These are phyloP conservation scores for Nemopilema nomurai DNA, from an alignment of 30 jellyfish, hydroid and myxozoan genomes.

Conservation along the genomic window DNA sequence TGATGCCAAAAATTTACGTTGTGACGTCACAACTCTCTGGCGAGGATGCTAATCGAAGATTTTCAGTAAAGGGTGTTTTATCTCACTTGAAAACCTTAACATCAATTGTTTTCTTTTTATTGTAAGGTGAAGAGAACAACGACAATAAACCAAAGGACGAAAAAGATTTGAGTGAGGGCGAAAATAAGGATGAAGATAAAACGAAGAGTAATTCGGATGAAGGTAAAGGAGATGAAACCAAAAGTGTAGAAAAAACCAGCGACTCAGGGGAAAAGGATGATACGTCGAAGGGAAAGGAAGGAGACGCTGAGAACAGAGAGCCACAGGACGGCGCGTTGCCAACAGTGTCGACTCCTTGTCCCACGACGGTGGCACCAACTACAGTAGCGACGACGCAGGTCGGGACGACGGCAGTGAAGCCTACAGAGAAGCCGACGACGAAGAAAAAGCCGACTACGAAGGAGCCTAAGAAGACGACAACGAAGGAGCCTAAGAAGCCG, in stretches of 20 bases:
- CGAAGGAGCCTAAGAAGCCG: not conserved
- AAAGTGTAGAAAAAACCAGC: not conserved
- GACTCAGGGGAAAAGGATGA: slow-evolving; percentile 1
- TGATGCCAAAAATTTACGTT: no score
- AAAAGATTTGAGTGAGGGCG: not conserved
- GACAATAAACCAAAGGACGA: not conserved
- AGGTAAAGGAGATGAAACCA: slow-evolving; percentile 18
- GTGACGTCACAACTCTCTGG: no score
- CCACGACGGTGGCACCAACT: not conserved
- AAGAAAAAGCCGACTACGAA: not conserved
- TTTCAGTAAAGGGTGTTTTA: no score
- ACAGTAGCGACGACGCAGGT: not conserved
- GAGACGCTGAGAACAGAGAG: slow-evolving; percentile 3
- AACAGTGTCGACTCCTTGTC: not conserved
- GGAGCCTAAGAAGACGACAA: not conserved
- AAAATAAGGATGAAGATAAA: not conserved
- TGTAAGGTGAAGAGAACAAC: no score
- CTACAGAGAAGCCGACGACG: slow-evolving; percentile 4
- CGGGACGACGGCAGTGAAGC: slow-evolving; percentile 4
- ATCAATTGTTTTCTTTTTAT: no score
- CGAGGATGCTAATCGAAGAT: no score
- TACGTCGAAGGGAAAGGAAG: not conserved
- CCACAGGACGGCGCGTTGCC: slow-evolving; percentile 16
- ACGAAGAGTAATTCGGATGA: not conserved
- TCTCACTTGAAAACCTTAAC: no score